Base-by-base conservation (phyloP, 2,888 invertebrate species). In the Taenaris catops region DNA sequence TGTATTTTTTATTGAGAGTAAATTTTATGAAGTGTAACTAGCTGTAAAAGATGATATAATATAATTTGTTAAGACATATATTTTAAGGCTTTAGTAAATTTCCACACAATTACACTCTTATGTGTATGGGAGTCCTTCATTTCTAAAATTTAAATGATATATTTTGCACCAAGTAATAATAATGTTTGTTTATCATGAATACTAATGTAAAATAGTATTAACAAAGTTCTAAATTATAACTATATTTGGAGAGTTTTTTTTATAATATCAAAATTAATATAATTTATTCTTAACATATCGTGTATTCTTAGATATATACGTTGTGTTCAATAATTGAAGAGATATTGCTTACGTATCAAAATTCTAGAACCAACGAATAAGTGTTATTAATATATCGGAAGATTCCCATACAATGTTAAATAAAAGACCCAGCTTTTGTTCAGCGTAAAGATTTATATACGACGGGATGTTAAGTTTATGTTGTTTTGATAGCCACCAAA, bases 41-140 rank as follows among this genome's bases (percentile, higher is more conserved):
- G 79, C 57, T 73, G 53, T 78, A 78, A 79, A 75, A 84, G 78
- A 79, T 63, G 64, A 64, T 69, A 60, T 83, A 84, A 83, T 83
- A 83, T 84, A 81, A 83, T 75, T 78, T 81, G 83, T 84, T 84
- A 81, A 83, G 80, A 58, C 58, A 69, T 67, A 66, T 70, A 62
- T 68, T 61, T 73, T 72, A 67, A 75, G 62, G 56, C 54, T 67
- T 68, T 63, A 65, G 55, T 48, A 55, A 63, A 53, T 54, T 66
- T 55, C 44, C 61, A 62, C 65, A 61, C 35, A 45, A 41, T 35
- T 34, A 35, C 25, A 44, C 38, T 27, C 18, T 8, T 23, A 28
- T 10, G 12, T 29, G 42, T 42, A 47, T 40, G 45, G 45, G 47
- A 40, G 41, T 47, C 40, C 8, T 25, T 24, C 29, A 12, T 10